Evolutionary conservation across 2,113 vertebrate species (phyloP).

Genomic region (Phaethon lepturus): DNA sequence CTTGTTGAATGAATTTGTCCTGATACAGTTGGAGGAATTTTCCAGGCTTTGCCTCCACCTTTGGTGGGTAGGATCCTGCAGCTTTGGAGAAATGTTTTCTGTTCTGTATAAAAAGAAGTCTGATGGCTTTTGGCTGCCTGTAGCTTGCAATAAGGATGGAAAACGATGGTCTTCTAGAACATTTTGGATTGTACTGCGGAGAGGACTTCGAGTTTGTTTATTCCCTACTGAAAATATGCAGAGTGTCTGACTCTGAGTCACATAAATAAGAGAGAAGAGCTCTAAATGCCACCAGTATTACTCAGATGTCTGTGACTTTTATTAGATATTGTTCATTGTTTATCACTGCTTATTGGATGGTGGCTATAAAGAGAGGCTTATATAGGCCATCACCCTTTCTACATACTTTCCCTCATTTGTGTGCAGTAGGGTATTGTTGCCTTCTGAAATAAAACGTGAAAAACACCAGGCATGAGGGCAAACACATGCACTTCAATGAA

Average conservation of each 20-base stretch:
- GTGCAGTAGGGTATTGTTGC: not conserved
- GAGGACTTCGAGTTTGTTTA: slow-evolving; percentile 63
- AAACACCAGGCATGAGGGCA: slow-evolving; percentile 18
- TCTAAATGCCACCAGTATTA: slow-evolving; percentile 66
- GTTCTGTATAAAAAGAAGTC: not conserved
- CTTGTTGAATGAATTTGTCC: not conserved
- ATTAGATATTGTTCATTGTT: slow-evolving; percentile 69
- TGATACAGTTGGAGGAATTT: not conserved
- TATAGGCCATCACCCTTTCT: slow-evolving; percentile 9
- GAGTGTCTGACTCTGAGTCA: slow-evolving; percentile 68
- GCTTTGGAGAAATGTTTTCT: not conserved
- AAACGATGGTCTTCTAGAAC: slow-evolving; percentile 59
- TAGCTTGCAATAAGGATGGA: slow-evolving; percentile 56
- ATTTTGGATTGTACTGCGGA: slow-evolving; percentile 40
- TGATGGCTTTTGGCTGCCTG: slow-evolving; percentile 28
- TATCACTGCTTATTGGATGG: slow-evolving; percentile 36
- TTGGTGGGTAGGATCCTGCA: not conserved
- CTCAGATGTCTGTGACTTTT: slow-evolving; percentile 71
- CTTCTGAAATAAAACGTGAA: slow-evolving; percentile 13
- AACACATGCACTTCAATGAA: not conserved
- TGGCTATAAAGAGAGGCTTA: slow-evolving; percentile 16
- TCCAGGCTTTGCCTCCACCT: not conserved
- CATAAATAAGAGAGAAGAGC: slow-evolving; percentile 48
- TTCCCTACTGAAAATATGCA: slow-evolving; percentile 50
- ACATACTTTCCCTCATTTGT: not conserved